Conservation (phyloP, 2,888 invertebrate genomes). For the Agriopis leucophaearia region DNA sequence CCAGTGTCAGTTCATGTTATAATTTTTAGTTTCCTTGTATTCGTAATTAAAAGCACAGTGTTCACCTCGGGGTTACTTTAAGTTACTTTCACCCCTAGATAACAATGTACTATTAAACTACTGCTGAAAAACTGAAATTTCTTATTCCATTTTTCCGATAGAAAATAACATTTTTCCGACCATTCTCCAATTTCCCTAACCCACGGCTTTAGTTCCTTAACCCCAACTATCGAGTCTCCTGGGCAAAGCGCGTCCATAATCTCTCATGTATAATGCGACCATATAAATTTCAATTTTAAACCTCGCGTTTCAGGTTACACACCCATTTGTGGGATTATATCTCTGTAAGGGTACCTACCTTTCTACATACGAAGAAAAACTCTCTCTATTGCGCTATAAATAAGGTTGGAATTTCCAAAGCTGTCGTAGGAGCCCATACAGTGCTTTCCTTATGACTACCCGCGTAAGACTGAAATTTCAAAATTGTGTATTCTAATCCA, state of each 20-base stretch:
- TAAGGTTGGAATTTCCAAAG: conserved; percentile 29
- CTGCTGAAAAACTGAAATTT: neutral
- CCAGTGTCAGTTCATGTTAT: too few species aligned
- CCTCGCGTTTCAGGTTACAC: conserved; percentile 80
- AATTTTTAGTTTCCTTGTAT: too few species aligned
- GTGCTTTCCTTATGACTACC: conserved; percentile 34
- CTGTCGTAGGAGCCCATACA: conserved; percentile 3
- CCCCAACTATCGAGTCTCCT: conserved; percentile 54
- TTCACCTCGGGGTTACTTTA: too few species aligned
- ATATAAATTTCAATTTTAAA: conserved; percentile 87
- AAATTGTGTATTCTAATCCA: conserved; percentile 60
- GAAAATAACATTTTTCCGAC: conserved; percentile 34
- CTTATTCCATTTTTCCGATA: neutral
- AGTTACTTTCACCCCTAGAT: too few species aligned
- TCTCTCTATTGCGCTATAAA: conserved; percentile 10
- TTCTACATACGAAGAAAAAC: conserved; percentile 10
- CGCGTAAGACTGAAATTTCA: conserved; percentile 38
- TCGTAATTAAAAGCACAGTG: too few species aligned
- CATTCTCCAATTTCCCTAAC: conserved; percentile 25
- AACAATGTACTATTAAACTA: neutral
- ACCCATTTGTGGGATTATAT: conserved; percentile 82
- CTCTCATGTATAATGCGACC: conserved; percentile 82
- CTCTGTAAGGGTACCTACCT: conserved; percentile 50
- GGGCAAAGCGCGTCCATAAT: conserved; percentile 60
- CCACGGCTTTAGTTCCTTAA: conserved; percentile 30